Evolutionary conservation across 2,113 vertebrate genomes (phyloP).

Genomic region (Antechinus flavipes): DNA sequence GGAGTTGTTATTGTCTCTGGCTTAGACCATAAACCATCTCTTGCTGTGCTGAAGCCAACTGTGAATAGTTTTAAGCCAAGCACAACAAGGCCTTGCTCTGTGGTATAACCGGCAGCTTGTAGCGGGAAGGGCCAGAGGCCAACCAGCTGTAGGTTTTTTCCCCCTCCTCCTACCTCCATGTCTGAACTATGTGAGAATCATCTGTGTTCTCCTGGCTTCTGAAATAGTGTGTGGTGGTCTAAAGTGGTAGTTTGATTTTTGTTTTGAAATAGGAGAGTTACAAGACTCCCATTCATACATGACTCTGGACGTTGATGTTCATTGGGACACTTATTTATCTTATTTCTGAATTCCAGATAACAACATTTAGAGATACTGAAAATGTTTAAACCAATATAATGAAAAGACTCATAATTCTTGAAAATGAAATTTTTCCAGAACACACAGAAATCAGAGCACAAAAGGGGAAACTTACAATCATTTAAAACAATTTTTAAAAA

Average conservation of each 20-base stretch:
- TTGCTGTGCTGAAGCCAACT: neutral
- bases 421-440: constrained; percentile 41
- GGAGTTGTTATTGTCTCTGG: constrained; percentile 15
- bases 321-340: constrained; percentile 9
- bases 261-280: constrained; percentile 28
- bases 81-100: neutral
- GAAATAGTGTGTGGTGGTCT: constrained; percentile 34
- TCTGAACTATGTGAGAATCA: constrained; percentile 43
- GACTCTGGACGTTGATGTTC: neutral
- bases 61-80: neutral
- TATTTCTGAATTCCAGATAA: neutral
- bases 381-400: constrained; percentile 1
- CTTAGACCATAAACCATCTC: constrained; percentile 15
- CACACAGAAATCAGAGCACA: neutral
- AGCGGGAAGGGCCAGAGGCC: neutral
- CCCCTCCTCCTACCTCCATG: neutral
- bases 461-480: neutral
- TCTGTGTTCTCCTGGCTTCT: constrained; percentile 31
- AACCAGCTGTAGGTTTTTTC: neutral
- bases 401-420: constrained; percentile 33
- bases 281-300: constrained; percentile 12
- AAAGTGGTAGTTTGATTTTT: neutral
- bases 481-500: neutral
- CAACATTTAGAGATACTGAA: constrained; percentile 1
- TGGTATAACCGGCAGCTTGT: neutral